A percentile compares a stretch with the other conserved stretches of the same genome.
Evolutionary conservation across 2,888 invertebrate species (phyloP).

Genomic region (Napeogenes sylphis): DNA sequence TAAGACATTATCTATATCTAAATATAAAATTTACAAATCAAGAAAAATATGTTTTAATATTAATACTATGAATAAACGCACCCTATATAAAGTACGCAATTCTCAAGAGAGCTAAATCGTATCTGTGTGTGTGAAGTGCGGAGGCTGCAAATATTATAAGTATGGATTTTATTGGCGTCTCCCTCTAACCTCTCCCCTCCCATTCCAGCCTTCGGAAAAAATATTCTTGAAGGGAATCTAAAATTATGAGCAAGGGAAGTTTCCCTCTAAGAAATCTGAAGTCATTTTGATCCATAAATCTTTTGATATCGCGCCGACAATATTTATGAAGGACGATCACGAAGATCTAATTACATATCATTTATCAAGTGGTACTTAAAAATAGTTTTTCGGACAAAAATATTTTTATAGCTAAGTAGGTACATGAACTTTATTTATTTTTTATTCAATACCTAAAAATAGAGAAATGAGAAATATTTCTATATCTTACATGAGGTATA

Average conservation of each 20-base stretch:
- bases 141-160: constrained; percentile 78
- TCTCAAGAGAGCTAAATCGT: constrained; percentile 70
- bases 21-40: too few relatives aligned
- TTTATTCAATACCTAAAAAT: too few relatives aligned
- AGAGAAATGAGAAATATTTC: too few relatives aligned
- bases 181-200: constrained; percentile 50
- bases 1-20: too few relatives aligned
- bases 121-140: constrained; percentile 65
- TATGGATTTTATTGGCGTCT: constrained; percentile 73
- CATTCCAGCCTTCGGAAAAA: constrained; percentile 60
- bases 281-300: constrained; percentile 66
- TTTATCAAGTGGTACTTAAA: neutral
- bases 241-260: constrained; percentile 54
- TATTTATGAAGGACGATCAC: constrained; percentile 4
- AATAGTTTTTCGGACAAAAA: constrained; percentile 10
- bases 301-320: constrained; percentile 29
- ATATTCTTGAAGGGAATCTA: constrained; percentile 67
- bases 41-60: neutral
- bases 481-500: too few relatives aligned
- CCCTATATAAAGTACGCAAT: constrained; percentile 59
- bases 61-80: constrained; percentile 32
- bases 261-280: constrained; percentile 61
- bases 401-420: too few relatives aligned
- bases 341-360: neutral
- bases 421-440: too few relatives aligned